phyloP scores from a whole-genome alignment of 2,888 invertebrate genomes.

The Philaethria dido region DNA sequence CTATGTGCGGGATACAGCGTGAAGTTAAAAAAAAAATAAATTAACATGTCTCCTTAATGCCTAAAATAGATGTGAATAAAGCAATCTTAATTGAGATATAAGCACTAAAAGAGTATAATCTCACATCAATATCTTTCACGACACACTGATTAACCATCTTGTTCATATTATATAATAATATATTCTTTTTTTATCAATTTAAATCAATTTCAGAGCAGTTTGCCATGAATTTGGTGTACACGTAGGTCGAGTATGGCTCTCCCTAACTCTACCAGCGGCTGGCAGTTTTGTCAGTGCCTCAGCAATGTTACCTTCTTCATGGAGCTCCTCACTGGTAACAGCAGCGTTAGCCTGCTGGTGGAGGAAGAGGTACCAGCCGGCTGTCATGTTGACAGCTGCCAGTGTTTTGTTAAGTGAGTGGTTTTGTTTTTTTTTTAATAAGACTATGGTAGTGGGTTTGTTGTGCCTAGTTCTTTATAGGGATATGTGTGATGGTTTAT shows the following conservation, averaged over 20 bases:
- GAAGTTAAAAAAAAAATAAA: too few species aligned
- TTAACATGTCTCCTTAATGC: too few species aligned
- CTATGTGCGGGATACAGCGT: too few species aligned
- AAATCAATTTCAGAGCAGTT: slow-evolving; percentile 86
- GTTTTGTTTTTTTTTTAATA: slow-evolving; percentile 4
- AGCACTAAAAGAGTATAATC: too few species aligned
- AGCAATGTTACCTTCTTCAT: slow-evolving; percentile 97
- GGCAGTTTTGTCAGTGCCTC: slow-evolving; percentile 95
- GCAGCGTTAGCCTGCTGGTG: slow-evolving; percentile 96
- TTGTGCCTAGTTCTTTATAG: too few species aligned
- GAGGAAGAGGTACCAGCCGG: slow-evolving; percentile 89
- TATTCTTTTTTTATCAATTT: too few species aligned
- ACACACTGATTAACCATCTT: too few species aligned
- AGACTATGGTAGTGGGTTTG: not conserved
- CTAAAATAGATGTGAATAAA: too few species aligned
- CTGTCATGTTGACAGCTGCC: slow-evolving; percentile 92
- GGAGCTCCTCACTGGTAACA: slow-evolving; percentile 94
- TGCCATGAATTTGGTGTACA: slow-evolving; percentile 95
- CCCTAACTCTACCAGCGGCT: slow-evolving; percentile 91
- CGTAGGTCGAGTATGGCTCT: slow-evolving; percentile 92
- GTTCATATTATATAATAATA: too few species aligned
- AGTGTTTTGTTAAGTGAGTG: slow-evolving; percentile 87
- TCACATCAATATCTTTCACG: too few species aligned
- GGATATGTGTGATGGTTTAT: too few species aligned
- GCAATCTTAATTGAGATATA: too few species aligned